Evolutionary conservation across 2,113 vertebrate genomes (phyloP).

Genomic region (Colaptes auratus): DNA sequence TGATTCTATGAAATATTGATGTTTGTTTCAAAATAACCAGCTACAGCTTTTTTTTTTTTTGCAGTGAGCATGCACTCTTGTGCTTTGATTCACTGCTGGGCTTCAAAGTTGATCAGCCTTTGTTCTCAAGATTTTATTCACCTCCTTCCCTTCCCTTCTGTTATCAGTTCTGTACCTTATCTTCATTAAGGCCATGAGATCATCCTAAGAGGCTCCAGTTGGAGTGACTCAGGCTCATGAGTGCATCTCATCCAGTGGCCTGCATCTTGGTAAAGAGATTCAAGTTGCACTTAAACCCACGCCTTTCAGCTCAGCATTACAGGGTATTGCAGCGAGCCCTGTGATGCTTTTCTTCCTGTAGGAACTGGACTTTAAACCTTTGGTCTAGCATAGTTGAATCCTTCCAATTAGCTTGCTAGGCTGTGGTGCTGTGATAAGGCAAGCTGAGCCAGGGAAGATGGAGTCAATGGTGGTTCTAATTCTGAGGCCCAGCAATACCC

Average conservation of each 20-base stretch:
- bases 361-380: background rate
- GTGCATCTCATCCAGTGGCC: background rate
- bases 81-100: background rate
- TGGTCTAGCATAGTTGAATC: background rate
- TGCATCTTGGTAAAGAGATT: background rate
- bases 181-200: background rate
- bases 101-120: background rate
- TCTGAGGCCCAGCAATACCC: background rate
- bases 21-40: background rate
- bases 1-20: background rate
- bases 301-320: background rate
- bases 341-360: background rate
- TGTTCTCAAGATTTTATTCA: background rate
- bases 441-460: background rate
- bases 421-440: background rate
- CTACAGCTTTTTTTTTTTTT: background rate
- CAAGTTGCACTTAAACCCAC: background rate
- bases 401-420: background rate
- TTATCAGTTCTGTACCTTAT: background rate
- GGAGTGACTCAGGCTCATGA: background rate
- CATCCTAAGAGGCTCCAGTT: background rate
- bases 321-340: background rate
- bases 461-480: background rate
- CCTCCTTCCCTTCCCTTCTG: background rate
- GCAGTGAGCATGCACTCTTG: background rate